Base-by-base conservation (phyloP, 1,140 invertebrate genomes). In the Drosophila subobscura region DNA sequence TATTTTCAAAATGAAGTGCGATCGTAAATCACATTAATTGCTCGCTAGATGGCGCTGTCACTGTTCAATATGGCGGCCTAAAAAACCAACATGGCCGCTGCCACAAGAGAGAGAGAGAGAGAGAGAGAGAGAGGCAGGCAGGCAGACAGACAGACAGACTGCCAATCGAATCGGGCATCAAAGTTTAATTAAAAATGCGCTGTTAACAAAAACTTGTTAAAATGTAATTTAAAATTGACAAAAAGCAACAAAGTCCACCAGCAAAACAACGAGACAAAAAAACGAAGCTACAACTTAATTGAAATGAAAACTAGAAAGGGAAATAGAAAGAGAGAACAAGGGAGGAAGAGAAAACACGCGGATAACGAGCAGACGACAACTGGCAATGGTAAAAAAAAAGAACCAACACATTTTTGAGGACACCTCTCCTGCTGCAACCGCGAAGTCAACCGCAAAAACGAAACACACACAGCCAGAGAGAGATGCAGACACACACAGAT, bases 21-120 rank as follows among this genome's bases (percentile, higher is more conserved):
- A 77, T 84, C 59, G 83, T 84, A 84, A 84, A 85, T 84, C 80
- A 85, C 80, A 77, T 84, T 79, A 85, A 84, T 84, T 84, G 80
- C 80, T 59, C 59, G 58, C 78, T 80, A 77, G 78, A 77, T 81
- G 78, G 61, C 67, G 54, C 54, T 76, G 57, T 61, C 75, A 71
- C 45, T 63, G 46, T 79, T 84, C 74, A 84, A 75, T 75, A 83
- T 75, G 70, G 79, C 63, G 58, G 59, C 68, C 58, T 46, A 66
- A 73, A 73, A 73, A 81, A 50, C 46, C 14, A 55, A 74, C 55
- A 73, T 51, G 68, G 51, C 12, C 23, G 40, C 7, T 46, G 14
- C 33, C 16, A 20, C 8, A 10, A 16, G 10, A 29, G 41, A 27
- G 14, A 4, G 22, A 14, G 27, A 56, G 42, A 16, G 5, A 8